These are phyloP conservation scores for Taurulus bubalis DNA, from an alignment of 2,113 vertebrate species.

Conservation along the genomic window DNA sequence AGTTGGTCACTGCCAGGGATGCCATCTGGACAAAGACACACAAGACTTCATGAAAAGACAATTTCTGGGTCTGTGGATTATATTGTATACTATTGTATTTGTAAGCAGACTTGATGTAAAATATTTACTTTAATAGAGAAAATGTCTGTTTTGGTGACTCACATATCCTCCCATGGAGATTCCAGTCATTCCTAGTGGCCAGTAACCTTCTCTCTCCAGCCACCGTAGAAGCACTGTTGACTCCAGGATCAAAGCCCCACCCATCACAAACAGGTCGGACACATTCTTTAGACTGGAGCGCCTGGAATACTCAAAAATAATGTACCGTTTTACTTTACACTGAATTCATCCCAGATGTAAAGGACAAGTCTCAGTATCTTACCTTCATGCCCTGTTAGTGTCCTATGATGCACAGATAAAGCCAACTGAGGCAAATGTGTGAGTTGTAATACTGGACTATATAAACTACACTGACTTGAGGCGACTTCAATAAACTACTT, in stretches of 20 bases:
- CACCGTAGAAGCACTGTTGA: conserved; percentile 94
- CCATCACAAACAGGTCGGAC: conserved; percentile 99
- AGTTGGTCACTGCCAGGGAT: conserved; percentile 96
- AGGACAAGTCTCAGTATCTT: background rate
- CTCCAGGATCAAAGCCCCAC: conserved; percentile 95
- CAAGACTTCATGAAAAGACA: background rate
- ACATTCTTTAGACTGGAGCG: conserved; percentile 96
- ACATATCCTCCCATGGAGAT: conserved; percentile 99
- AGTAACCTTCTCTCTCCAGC: conserved; percentile 96
- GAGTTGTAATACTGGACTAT: too few species aligned
- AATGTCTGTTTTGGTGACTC: conserved; percentile 65
- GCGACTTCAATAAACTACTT: too few species aligned
- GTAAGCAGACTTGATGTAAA: background rate
- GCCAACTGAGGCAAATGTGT: too few species aligned
- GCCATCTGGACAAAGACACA: conserved; percentile 90
- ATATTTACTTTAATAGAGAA: background rate
- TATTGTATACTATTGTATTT: background rate
- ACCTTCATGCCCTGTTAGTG: background rate
- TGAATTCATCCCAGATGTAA: background rate
- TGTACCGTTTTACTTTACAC: background rate
- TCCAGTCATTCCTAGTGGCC: conserved; percentile 96
- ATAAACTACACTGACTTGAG: too few species aligned
- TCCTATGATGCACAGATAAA: too few species aligned
- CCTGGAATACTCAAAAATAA: conserved; percentile 77
- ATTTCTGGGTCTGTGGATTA: background rate